phyloP scores from a whole-genome alignment of 2,113 vertebrate genomes.

The Paralichthys olivaceus region DNA sequence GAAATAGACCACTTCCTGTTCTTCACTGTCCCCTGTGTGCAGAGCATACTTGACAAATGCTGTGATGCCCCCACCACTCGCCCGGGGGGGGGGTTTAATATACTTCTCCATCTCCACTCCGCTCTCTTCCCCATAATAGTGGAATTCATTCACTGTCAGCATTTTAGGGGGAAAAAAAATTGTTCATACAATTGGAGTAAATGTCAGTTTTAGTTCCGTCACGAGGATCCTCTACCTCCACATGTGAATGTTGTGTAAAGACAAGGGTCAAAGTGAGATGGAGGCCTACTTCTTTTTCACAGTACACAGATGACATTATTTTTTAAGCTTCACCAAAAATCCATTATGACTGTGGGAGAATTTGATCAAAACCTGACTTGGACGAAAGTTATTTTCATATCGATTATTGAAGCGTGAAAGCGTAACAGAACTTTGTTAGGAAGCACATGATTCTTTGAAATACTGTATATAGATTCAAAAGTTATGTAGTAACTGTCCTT shows the following conservation, averaged over 20 bases:
- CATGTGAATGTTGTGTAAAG: no score
- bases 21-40: not conserved
- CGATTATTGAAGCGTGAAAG: no score
- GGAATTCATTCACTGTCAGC: slow-evolving; percentile 39
- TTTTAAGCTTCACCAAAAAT: no score
- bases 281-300: not conserved
- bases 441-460: not conserved
- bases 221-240: not conserved
- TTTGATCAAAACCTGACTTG: no score
- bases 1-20: slow-evolving; percentile 54
- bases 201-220: slow-evolving; percentile 10
- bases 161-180: slow-evolving; percentile 11
- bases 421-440: no score
- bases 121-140: not conserved
- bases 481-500: not conserved
- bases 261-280: no score
- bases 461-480: not conserved
- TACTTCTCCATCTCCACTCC: slow-evolving; percentile 45
- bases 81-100: not conserved
- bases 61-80: no score
- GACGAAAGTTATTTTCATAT: no score
- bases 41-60: not conserved
- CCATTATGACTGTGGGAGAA: no score
- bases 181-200: not conserved
- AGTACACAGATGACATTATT: not conserved